These are phyloP conservation scores for Coecobrya sp. DNA, from an alignment of 2,888 invertebrate genomes.

Conservation along the genomic window DNA sequence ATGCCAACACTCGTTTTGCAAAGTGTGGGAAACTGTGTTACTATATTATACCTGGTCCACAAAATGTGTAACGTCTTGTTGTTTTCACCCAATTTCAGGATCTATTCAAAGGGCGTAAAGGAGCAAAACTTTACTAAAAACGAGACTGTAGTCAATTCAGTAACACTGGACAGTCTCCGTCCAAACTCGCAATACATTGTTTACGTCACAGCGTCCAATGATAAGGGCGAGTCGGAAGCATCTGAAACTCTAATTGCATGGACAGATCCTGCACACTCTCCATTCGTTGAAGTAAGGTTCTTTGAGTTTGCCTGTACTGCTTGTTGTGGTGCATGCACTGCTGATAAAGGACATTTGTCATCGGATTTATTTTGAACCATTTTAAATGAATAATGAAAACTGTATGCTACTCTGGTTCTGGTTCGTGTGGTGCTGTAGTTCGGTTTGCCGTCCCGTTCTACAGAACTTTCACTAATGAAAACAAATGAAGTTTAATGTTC, in stretches of 20 bases:
- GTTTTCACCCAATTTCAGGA: slow-evolving; percentile 88
- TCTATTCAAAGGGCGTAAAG: slow-evolving; percentile 92
- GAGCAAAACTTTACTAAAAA: slow-evolving; percentile 90
- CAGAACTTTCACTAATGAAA: slow-evolving; percentile 66
- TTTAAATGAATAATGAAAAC: slow-evolving; percentile 67
- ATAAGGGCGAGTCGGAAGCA: slow-evolving; percentile 92
- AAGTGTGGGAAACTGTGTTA: not conserved
- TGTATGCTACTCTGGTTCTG: not conserved
- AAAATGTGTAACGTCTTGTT: not conserved
- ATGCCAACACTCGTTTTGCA: slow-evolving; percentile 69
- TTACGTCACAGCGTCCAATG: slow-evolving; percentile 91
- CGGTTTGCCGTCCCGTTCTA: not conserved
- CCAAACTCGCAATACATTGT: slow-evolving; percentile 95
- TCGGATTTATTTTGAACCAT: slow-evolving; percentile 28
- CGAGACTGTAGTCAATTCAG: slow-evolving; percentile 91
- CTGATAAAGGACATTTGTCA: slow-evolving; percentile 30
- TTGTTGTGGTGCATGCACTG: not conserved
- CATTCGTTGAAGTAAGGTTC: slow-evolving; percentile 93
- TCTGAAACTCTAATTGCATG: slow-evolving; percentile 95
- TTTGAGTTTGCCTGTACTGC: not conserved
- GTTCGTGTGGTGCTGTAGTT: not conserved
- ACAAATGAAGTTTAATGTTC: slow-evolving; percentile 73
- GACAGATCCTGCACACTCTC: slow-evolving; percentile 96
- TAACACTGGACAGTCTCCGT: slow-evolving; percentile 91
- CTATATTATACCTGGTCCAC: not conserved